Base-by-base conservation (phyloP, 1,140 invertebrate species). In the Drosophila repletoides region DNA sequence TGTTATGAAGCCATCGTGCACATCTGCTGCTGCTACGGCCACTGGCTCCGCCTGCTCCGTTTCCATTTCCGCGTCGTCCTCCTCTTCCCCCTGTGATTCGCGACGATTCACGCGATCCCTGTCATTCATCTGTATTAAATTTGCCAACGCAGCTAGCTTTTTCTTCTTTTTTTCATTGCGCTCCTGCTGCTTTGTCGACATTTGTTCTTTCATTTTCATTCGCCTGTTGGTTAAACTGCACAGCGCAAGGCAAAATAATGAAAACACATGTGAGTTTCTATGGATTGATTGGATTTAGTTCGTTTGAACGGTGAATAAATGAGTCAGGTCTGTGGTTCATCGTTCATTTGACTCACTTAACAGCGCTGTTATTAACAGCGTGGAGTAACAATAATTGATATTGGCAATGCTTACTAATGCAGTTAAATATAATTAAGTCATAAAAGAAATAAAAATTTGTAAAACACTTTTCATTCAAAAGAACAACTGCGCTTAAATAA, bases 91-190 rank as follows among this genome's bases (percentile, higher is more conserved):
- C 33, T 86, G 71, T 7, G n/a, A n/a, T n/a, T n/a, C n/a, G n/a
- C n/a, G n/a, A n/a, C n/a, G n/a, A n/a, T n/a, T n/a, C n/a, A 81
- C 6, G 40, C 90, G 83, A 60, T 94, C 93, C 40, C 91, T 91
- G 59, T 94, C 93, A 77, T 94, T 94, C 21, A 94, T 88, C 84
- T 92, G 92, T 24, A 92, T 91, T 33, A 94, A 89, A 84, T 93
- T 92, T 9, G 93, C 90, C 67, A 93, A 90, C 2, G 93, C 93
- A 12, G 91, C 91, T 72, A 93, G 90, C 90, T 94, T 94, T 83
- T 93, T 93, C 66, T 92, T 92, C 67, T 94, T 94, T 48, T 92
- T 94, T 69, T 94, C 93, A 56, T 92, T 89, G 60, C 93, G 91
- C 74, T 91, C 90, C 21, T 89, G 80, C 73, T 92, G 91, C 72